These are phyloP conservation scores for Brenthis hecate DNA, from an alignment of 2,888 invertebrate species.

Conservation along the genomic window DNA sequence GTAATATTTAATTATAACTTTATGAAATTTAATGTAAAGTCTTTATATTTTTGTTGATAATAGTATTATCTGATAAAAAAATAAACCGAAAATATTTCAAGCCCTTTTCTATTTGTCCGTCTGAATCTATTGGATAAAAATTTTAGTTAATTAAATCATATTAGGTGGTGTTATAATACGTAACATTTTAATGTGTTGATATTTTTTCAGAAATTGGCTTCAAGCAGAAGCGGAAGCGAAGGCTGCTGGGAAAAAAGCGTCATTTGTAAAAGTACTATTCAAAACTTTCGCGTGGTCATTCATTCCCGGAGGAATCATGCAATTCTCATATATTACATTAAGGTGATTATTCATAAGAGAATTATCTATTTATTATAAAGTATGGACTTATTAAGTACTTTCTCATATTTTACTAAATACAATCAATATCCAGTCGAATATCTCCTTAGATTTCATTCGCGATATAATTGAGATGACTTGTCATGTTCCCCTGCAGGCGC, in stretches of 20 bases:
- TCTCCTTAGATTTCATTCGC: constrained; percentile 4
- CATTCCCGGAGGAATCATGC: constrained; percentile 66
- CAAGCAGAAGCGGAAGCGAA: constrained; percentile 60
- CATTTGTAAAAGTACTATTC: constrained; percentile 56
- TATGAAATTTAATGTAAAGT: too few relatives aligned
- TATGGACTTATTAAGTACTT: too few relatives aligned
- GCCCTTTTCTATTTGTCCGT: too few relatives aligned
- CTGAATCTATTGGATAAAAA: background rate
- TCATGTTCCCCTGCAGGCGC: constrained; percentile 26
- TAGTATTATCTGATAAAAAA: too few relatives aligned
- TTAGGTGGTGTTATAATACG: background rate
- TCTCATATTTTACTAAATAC: background rate
- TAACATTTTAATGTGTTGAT: constrained; percentile 1
- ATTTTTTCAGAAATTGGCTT: constrained; percentile 60
- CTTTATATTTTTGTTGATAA: too few relatives aligned
- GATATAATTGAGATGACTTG: constrained; percentile 21
- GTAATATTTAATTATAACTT: too few relatives aligned
- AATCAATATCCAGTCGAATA: background rate
- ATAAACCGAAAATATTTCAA: too few relatives aligned
- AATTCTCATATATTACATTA: constrained; percentile 53
- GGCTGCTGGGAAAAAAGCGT: constrained; percentile 55
- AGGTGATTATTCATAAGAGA: constrained; percentile 50
- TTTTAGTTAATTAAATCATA: background rate
- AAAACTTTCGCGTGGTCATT: constrained; percentile 64
- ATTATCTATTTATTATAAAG: too few relatives aligned